A percentile compares a stretch with the other conserved stretches of the same genome.
Evolutionary conservation across 2,797 vertebrate genomes (phyloP).

Genomic region (Iguana delicatissima): DNA sequence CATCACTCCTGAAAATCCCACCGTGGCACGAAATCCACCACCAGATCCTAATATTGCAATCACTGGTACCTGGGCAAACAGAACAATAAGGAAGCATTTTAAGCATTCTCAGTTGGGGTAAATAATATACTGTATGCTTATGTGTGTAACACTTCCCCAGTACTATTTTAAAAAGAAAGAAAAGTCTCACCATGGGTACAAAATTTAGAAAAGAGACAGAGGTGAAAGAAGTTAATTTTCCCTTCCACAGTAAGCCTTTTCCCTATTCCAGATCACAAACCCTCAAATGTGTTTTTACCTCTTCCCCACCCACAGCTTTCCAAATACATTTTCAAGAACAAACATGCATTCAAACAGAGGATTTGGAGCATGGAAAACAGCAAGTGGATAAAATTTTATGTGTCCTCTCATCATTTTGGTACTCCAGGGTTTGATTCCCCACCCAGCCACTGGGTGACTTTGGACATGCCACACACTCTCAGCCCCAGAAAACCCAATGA

Average conservation of each 20-base stretch:
- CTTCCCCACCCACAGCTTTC: not conserved
- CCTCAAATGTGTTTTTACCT: not conserved
- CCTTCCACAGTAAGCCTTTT: not conserved
- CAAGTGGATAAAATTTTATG: not conserved
- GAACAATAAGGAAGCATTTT: not conserved
- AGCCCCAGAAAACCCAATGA: too few species aligned
- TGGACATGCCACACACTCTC: too few species aligned
- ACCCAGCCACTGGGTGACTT: too few species aligned
- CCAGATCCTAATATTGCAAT: slow-evolving; percentile 96
- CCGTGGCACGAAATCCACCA: slow-evolving; percentile 97
- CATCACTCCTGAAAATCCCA: slow-evolving; percentile 95
- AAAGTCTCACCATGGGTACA: not conserved
- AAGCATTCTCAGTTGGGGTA: not conserved
- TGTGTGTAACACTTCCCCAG: not conserved
- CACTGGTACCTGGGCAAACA: slow-evolving; percentile 88
- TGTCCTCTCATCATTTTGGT: not conserved
- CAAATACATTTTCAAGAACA: not conserved
- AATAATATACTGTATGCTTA: not conserved
- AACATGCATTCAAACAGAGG: not conserved
- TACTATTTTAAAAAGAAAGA: not conserved
- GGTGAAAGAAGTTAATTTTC: not conserved
- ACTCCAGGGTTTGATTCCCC: too few species aligned
- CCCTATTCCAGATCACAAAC: not conserved
- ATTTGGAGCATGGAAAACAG: not conserved
- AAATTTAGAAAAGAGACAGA: not conserved